A percentile compares a stretch with the other conserved stretches of the same genome.
Conservation (phyloP, 2,797 vertebrate species). For the Chelonia mydas region DNA sequence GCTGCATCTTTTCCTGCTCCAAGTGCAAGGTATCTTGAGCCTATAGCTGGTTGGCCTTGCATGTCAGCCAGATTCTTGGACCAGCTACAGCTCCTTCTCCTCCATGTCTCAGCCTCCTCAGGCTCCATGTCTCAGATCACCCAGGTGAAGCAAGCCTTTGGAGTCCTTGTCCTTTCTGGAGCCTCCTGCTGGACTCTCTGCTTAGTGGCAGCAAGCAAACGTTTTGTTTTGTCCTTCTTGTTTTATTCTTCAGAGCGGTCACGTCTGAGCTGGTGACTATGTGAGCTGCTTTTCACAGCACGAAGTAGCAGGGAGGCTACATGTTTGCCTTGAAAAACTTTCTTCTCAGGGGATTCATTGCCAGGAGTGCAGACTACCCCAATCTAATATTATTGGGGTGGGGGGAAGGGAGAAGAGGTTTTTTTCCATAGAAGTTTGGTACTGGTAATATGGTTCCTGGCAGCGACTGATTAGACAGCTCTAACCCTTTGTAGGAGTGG, state of each 20-base stretch:
- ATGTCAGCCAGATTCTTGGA: conserved; percentile 7
- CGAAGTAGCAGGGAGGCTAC: conserved; percentile 3
- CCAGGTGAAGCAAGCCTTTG: conserved; percentile 9
- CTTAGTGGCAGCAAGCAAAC: neutral
- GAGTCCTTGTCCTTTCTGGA: neutral
- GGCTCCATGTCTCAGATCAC: neutral
- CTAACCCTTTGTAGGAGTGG: neutral
- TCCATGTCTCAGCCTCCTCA: neutral
- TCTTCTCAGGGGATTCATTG: neutral
- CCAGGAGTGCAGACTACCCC: neutral
- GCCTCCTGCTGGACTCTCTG: neutral
- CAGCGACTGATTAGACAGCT: neutral
- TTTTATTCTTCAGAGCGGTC: conserved; percentile 27
- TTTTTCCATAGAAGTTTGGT: neutral
- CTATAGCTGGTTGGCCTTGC: no score
- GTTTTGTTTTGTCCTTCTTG: conserved; percentile 25
- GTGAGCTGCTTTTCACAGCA: neutral
- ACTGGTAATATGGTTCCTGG: neutral
- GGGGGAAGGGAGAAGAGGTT: neutral
- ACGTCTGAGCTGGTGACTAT: neutral
- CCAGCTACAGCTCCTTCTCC: neutral
- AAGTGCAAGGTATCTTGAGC: no score
- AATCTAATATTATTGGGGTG: neutral
- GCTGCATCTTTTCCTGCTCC: no score
- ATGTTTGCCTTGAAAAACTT: conserved; percentile 22